Percentiles rank a stretch among this genome's conserved stretches.
phyloP scores from a whole-genome alignment of 2,113 vertebrate species.

The Erpornis zantholeuca region DNA sequence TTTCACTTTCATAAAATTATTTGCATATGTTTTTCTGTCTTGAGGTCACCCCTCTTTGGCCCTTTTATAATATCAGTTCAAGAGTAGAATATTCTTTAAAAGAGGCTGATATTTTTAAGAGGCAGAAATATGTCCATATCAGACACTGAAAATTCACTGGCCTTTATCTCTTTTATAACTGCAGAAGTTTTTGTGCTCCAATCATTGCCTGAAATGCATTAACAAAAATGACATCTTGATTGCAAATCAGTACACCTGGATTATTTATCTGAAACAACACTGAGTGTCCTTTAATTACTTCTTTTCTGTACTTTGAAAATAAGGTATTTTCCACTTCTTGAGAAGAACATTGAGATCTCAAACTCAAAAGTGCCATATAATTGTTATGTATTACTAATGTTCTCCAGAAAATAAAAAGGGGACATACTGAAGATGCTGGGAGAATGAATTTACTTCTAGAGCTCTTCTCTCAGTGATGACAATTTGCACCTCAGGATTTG shows the following conservation, averaged over 20 bases:
- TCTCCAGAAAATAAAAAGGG: neutral
- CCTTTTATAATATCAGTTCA: neutral
- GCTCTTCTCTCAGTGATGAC: neutral
- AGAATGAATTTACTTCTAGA: neutral
- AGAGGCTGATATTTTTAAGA: neutral
- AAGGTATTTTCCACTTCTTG: neutral
- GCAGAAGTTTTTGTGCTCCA: neutral
- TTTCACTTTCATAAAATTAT: neutral
- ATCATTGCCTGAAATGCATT: neutral
- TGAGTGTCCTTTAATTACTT: neutral
- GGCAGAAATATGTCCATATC: neutral
- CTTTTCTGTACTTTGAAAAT: neutral
- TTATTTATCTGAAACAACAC: neutral
- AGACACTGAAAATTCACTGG: neutral
- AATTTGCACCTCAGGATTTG: neutral
- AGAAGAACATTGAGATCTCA: neutral
- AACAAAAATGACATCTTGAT: neutral
- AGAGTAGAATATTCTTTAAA: neutral
- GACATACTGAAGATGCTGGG: neutral
- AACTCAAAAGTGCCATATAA: neutral
- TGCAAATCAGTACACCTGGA: neutral
- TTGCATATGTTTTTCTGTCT: neutral
- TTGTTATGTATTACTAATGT: neutral
- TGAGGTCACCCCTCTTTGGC: neutral
- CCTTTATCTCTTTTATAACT: neutral